phyloP scores from a whole-genome alignment of 1,140 invertebrate species.

The Drosophila persimilis region DNA sequence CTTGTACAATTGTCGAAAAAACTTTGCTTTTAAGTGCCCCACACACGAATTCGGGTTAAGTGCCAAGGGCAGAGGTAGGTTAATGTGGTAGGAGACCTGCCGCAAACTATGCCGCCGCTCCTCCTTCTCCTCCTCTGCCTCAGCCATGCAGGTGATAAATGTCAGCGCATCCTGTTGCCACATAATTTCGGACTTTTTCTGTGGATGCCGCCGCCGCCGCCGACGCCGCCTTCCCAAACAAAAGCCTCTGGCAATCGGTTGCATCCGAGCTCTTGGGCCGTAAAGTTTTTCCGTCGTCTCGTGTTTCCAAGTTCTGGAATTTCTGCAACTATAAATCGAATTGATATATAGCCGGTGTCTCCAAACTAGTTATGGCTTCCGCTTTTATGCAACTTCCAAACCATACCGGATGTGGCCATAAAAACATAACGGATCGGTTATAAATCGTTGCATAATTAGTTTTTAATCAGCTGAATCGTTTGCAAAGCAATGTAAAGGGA shows the following conservation, averaged over 20 bases:
- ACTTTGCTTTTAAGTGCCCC: slow-evolving; percentile 36
- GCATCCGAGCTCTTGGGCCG: background rate
- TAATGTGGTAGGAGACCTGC: too few relatives aligned
- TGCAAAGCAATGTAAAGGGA: too few relatives aligned
- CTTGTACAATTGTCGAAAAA: slow-evolving; percentile 26
- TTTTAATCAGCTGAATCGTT: too few relatives aligned
- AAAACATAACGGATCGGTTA: too few relatives aligned
- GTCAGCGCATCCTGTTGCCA: slow-evolving; percentile 73
- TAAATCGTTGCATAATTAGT: too few relatives aligned
- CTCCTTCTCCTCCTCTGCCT: background rate
- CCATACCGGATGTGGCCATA: too few relatives aligned
- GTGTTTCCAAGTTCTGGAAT: too few relatives aligned
- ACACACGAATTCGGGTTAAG: slow-evolving; percentile 10
- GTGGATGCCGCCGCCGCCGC: slow-evolving; percentile 1
- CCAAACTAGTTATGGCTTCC: too few relatives aligned
- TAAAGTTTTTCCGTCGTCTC: too few relatives aligned
- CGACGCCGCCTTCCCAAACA: slow-evolving; percentile 3
- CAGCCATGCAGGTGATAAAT: slow-evolving; percentile 68
- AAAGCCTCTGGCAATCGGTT: slow-evolving; percentile 12
- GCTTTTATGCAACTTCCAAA: too few relatives aligned
- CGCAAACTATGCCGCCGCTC: slow-evolving; percentile 2
- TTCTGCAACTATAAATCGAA: too few relatives aligned
- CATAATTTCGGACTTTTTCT: slow-evolving; percentile 59
- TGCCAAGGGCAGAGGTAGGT: slow-evolving; percentile 1
- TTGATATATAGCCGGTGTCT: too few relatives aligned